Percentiles rank a stretch among this genome's conserved stretches.
Evolutionary conservation across 2,113 vertebrate species (phyloP).

Genomic region (Microtus pennsylvanicus): DNA sequence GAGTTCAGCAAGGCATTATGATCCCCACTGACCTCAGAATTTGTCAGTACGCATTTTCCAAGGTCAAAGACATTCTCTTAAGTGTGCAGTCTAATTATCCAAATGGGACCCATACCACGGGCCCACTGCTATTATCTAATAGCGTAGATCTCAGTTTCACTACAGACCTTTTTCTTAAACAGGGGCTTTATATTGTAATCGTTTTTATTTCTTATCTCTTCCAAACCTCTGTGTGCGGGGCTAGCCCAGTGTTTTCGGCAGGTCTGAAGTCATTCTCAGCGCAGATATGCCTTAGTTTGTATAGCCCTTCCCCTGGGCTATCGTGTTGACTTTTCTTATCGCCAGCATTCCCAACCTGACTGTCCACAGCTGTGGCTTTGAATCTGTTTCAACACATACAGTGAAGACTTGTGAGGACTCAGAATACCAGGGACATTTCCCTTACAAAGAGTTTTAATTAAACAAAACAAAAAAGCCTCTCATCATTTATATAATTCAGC

Average conservation of each 20-base stretch:
- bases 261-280: rapidly evolving
- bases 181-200: background rate
- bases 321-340: background rate
- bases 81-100: background rate
- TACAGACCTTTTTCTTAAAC: background rate
- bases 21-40: background rate
- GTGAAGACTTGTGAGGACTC: background rate
- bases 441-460: background rate
- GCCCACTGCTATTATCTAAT: background rate
- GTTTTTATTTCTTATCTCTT: background rate
- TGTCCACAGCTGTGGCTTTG: background rate
- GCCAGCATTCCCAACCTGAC: background rate
- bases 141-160: background rate
- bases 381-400: background rate
- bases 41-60: background rate
- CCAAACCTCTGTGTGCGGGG: background rate
- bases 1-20: background rate
- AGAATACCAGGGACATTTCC: background rate
- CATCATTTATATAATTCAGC: background rate
- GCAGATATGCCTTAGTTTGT: rapidly evolving
- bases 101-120: background rate
- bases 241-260: background rate
- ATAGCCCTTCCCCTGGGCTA: background rate
- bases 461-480: background rate
- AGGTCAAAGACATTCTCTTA: background rate